Base-by-base conservation (phyloP, 2,888 invertebrate genomes). In the Lydus trimaculatus region DNA sequence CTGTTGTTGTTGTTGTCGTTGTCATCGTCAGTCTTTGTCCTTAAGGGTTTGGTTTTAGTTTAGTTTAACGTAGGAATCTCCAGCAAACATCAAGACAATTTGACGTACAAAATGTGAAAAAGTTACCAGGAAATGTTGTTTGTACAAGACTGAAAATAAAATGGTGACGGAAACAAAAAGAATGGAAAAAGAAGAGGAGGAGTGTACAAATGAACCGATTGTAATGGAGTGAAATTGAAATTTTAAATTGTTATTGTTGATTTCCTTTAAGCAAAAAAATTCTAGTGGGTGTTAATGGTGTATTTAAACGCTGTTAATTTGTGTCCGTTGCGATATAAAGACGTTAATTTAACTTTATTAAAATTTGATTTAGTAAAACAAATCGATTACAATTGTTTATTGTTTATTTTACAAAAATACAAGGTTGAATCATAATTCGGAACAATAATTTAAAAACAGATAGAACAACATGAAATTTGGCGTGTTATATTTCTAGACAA, bases 31-130 rank as follows among this genome's bases (percentile, higher is more conserved):
- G n/a, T n/a, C n/a, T n/a, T n/a, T n/a, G 56, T 56, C 56, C 56
- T 56, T 23, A 25, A 56, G 56, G 56, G 56, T 56, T 56, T 56
- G 25, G 56, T 56, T 56, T 56, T 56, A 56, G 56, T 56, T 56
- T 56, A 13, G 48, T 48, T 20, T 17, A 17, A 8, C 20, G 20
- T 56, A 25, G 1, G 13, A 56, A 15, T 56, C 56, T 23, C 13
- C 8, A 25, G 9, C 20, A 48, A 48, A 48, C 20, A 48, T 9
- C 48, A 48, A 48, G 48, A 48, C 48, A 48, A 48, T 48, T 48
- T 20, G 48, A 48, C 48, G 20, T 48, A 48, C 48, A 48, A 48
- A n/a, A 48, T 48, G 48, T 48, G 20, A 3, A 48, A 8, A 20
- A 48, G 48, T 48, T 48, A 43, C n/a, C 2, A 7, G 17, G 17